Percentiles rank a stretch among this genome's conserved stretches.
Conservation (phyloP, 1,140 invertebrate genomes). For the Drosophila sturtevanti region DNA sequence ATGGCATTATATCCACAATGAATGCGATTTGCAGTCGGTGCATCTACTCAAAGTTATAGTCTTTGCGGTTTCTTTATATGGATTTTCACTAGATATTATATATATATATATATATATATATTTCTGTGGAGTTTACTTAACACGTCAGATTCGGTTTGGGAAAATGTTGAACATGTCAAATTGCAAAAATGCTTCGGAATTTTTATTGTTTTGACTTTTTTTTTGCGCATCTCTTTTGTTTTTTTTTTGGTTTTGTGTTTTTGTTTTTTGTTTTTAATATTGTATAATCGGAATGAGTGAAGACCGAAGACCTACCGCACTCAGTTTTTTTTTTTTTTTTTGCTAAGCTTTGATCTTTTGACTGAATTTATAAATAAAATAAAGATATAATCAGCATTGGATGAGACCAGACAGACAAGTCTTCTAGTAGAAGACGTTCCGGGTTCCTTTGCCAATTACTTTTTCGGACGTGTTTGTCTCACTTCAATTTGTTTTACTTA, state of each 20-base stretch:
- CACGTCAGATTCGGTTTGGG: constrained; percentile 61
- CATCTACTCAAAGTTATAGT: constrained; percentile 55
- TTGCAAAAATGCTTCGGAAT: constrained; percentile 77
- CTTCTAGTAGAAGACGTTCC: constrained; percentile 42
- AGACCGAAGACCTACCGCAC: constrained; percentile 59
- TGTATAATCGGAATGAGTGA: constrained; percentile 8
- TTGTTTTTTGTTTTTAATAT: constrained; percentile 1
- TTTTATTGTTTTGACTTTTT: constrained; percentile 52
- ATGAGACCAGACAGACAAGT: constrained; percentile 3
- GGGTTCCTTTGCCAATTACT: constrained; percentile 60
- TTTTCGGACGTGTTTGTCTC: constrained; percentile 40
- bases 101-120: neutral
- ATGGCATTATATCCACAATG: constrained; percentile 40
- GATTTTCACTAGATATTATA: constrained; percentile 60
- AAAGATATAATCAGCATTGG: constrained; percentile 66
- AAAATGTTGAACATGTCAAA: constrained; percentile 58
- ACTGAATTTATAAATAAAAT: constrained; percentile 59
- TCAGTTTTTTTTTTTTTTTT: constrained; percentile 9
- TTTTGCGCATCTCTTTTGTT: constrained; percentile 3
- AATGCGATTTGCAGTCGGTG: constrained; percentile 77
- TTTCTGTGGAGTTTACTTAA: constrained; percentile 53
- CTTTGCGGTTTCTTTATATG: constrained; percentile 65
- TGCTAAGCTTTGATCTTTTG: constrained; percentile 67
- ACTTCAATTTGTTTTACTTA: constrained; percentile 42
- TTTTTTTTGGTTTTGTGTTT: neutral